Conservation (phyloP, 2,888 invertebrate species). For the Cordilura impudica region DNA sequence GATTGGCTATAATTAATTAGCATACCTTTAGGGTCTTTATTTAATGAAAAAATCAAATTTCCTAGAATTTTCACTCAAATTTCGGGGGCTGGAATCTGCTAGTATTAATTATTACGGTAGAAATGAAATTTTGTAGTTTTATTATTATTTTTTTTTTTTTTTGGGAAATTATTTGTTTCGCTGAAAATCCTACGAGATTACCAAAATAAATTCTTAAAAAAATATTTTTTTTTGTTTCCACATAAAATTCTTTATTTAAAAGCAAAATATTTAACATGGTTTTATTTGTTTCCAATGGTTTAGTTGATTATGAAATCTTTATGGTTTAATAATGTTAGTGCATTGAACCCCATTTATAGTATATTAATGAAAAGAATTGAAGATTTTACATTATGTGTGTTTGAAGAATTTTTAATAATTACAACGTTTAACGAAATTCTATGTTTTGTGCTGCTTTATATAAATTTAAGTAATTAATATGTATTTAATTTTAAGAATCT, state of each 20-base stretch:
- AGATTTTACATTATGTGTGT: background rate
- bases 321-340: background rate
- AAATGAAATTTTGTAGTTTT: no score
- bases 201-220: background rate
- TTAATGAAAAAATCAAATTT: no score
- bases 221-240: constrained; percentile 35
- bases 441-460: background rate
- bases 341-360: background rate
- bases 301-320: constrained; percentile 13
- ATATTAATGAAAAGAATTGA: no score
- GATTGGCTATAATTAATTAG: no score
- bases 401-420: background rate
- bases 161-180: no score
- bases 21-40: no score
- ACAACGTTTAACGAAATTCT: background rate
- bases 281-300: background rate
- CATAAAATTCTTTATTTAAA: constrained; percentile 61
- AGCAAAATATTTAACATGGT: constrained; percentile 56
- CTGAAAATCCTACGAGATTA: no score
- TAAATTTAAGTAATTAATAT: background rate
- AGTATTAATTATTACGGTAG: no score
- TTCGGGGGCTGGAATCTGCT: no score
- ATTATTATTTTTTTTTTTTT: no score
- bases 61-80: no score
- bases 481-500: background rate